Conservation (phyloP, 2,113 vertebrate species). For the Macquaria ambigua region DNA sequence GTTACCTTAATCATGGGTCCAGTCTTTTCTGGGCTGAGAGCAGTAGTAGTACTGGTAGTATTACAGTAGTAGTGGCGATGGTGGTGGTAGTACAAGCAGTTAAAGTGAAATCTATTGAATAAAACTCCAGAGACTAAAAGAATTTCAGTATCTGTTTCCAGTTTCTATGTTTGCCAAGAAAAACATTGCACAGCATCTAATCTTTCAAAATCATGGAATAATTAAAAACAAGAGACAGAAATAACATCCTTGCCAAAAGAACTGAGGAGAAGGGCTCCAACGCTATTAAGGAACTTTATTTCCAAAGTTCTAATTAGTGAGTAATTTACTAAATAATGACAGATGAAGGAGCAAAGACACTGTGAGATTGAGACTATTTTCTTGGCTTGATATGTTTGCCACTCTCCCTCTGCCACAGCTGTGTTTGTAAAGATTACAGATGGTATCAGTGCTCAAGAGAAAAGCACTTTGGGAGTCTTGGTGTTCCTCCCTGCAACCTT, state of each 20-base stretch:
- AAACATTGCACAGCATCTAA: constrained; percentile 20
- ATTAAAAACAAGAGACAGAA: constrained; percentile 53
- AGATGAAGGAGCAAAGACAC: constrained; percentile 51
- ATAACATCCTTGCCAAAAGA: constrained; percentile 18
- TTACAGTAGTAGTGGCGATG: background rate
- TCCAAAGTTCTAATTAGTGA: constrained; percentile 61
- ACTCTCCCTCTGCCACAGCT: constrained; percentile 33
- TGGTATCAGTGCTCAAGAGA: constrained; percentile 3
- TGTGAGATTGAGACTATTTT: constrained; percentile 45
- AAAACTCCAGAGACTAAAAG: background rate
- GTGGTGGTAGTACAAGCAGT: background rate
- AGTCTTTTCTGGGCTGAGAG: background rate
- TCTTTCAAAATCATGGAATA: constrained; percentile 42
- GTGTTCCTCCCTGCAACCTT: constrained; percentile 7
- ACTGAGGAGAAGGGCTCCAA: constrained; percentile 9
- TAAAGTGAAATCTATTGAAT: background rate
- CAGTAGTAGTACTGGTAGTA: too few species aligned
- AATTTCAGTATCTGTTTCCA: constrained; percentile 17
- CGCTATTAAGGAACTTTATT: constrained; percentile 16
- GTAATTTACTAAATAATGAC: constrained; percentile 70
- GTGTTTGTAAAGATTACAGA: constrained; percentile 53
- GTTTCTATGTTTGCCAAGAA: constrained; percentile 22
- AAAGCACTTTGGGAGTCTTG: constrained; percentile 16
- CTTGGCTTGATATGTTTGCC: constrained; percentile 40
- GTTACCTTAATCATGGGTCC: background rate